These are phyloP conservation scores for Cheirogaleus medius DNA, from an alignment of 2,113 vertebrate species.

Conservation along the genomic window DNA sequence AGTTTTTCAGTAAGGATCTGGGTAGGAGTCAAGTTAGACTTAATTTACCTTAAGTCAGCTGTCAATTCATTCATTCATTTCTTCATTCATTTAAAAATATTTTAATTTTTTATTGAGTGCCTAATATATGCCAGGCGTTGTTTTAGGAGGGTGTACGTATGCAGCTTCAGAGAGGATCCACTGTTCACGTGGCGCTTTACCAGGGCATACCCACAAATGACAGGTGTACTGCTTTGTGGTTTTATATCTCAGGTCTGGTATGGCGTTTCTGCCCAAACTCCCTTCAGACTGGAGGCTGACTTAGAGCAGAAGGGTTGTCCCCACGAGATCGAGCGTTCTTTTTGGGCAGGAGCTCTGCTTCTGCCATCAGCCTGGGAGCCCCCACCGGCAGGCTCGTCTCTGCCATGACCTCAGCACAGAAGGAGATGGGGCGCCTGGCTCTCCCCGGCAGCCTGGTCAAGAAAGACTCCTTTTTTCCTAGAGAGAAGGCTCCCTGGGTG, in stretches of 20 bases:
- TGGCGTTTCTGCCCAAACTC: not conserved
- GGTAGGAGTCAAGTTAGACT: not conserved
- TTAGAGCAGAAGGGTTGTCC: too few relatives aligned
- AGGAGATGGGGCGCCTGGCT: not conserved
- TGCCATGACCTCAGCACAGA: not conserved
- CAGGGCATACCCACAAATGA: not conserved
- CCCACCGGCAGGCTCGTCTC: not conserved
- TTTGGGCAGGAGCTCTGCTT: not conserved
- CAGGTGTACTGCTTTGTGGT: fast-evolving
- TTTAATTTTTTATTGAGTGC: not conserved
- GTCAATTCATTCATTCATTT: not conserved
- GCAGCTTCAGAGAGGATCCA: not conserved
- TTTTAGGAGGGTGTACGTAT: not conserved
- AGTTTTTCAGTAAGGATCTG: not conserved
- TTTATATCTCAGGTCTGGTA: not conserved
- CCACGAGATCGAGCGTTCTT: fast-evolving
- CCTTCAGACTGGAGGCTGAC: not conserved
- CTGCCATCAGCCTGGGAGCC: not conserved
- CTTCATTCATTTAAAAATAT: not conserved
- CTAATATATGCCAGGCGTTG: not conserved
- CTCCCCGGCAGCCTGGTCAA: fast-evolving
- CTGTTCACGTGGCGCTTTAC: fast-evolving
- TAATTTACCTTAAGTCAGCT: not conserved
- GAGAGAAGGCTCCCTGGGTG: not conserved
- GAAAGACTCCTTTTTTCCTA: not conserved